These are phyloP conservation scores for Petrocephalus microphthalmus DNA, from an alignment of 2,113 vertebrate species.

Conservation along the genomic window DNA sequence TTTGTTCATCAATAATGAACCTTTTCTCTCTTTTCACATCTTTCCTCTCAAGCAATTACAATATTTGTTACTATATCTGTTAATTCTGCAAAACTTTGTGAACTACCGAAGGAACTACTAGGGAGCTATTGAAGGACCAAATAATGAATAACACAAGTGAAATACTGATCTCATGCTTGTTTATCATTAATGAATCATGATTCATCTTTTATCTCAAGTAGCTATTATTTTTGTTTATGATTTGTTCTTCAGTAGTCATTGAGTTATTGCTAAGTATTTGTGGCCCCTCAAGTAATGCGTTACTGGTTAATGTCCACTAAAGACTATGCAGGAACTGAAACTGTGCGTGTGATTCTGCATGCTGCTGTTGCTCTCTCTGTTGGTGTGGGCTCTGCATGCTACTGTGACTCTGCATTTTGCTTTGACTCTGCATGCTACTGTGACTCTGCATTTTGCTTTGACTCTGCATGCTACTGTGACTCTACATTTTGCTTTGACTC, in stretches of 20 bases:
- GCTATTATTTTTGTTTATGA: background rate
- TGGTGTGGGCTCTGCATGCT: too few relatives aligned
- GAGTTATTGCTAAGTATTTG: background rate
- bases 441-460: background rate
- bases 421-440: background rate
- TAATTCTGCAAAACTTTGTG: background rate
- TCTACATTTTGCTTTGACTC: background rate
- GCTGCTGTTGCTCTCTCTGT: background rate
- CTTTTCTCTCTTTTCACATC: background rate
- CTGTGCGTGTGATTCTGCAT: background rate
- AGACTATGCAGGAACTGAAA: background rate
- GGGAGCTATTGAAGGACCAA: background rate
- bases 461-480: background rate
- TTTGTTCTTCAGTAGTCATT: background rate
- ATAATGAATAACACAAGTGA: too few relatives aligned
- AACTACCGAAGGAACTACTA: background rate
- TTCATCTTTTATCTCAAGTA: background rate
- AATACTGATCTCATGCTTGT: background rate
- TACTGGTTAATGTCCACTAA: background rate
- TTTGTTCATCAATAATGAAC: background rate
- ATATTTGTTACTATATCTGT: background rate
- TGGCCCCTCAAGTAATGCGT: background rate
- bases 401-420: too few relatives aligned
- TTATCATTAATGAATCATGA: background rate
- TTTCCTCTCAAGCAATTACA: background rate